Evolutionary conservation across 2,113 vertebrate species (phyloP).

Genomic region (Podarcis raffonei): DNA sequence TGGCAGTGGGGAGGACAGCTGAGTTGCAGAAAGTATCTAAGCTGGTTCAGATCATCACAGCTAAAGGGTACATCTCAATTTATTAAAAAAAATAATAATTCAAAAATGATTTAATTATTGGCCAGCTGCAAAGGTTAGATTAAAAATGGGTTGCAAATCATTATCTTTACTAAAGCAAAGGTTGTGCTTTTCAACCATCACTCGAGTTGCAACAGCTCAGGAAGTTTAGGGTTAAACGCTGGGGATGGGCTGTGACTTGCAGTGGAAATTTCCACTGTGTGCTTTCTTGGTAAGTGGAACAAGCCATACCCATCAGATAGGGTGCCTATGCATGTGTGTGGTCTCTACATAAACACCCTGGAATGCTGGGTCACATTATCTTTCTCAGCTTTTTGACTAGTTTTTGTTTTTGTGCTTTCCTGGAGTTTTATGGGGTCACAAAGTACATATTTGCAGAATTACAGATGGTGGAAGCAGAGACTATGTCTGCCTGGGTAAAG

Average conservation of each 20-base stretch:
- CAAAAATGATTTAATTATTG: constrained; percentile 4
- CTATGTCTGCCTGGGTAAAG: not conserved
- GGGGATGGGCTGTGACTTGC: constrained; percentile 60
- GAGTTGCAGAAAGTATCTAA: not conserved
- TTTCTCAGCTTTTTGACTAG: constrained; percentile 35
- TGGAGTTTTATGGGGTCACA: constrained; percentile 35
- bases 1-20: not conserved
- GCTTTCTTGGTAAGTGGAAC: constrained; percentile 60
- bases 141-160: constrained; percentile 28
- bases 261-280: constrained; percentile 77
- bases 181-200: constrained; percentile 53
- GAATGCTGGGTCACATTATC: constrained; percentile 57
- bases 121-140: constrained; percentile 18
- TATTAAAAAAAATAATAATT: not conserved
- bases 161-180: constrained; percentile 59
- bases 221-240: constrained; percentile 64
- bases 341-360: constrained; percentile 55
- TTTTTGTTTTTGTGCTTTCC: constrained; percentile 31
- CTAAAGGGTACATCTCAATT: not conserved
- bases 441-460: not conserved
- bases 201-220: constrained; percentile 56
- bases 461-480: too few species aligned
- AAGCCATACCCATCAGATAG: constrained; percentile 34
- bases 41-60: not conserved
- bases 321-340: constrained; percentile 12